Base-by-base conservation (phyloP, 1,140 invertebrate genomes). In the Pristionchus pacificus region DNA sequence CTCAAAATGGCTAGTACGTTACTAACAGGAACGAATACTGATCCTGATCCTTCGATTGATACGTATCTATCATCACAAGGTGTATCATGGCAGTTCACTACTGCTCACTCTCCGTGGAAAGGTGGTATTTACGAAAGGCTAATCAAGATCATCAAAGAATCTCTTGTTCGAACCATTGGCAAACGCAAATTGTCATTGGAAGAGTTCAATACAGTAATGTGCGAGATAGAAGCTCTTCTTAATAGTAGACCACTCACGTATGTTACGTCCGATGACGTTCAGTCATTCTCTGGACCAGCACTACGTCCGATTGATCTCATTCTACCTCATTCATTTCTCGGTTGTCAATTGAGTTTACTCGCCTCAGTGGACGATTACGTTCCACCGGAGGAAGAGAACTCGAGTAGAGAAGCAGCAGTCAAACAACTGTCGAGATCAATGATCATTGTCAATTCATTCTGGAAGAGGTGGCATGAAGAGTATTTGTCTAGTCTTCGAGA, bases 111-210 rank as follows among this genome's bases (percentile, higher is more conserved):
- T 61, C 60, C 60, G 6, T 61, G 60, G 60, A 27, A 30, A 15
- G 60, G 60, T 10, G 29, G 6, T 30, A 15, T 61, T 10, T 61
- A 30, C 25, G 60, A 61, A n/a, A 61, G 60, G n/a, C 60, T 61
- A 10, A n/a, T 61, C n/a, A n/a, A n/a, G 15, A 10, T 6, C 60
- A n/a, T 61, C 6, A 61, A 61, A 61, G 15, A 10, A n/a, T 3
- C n/a, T 10, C 15, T 61, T 3, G 15, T 15, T 27, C 6, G 15
- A n/a, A 10, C 60, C 60, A 30, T 61, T n/a, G 29, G 29, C 29
- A 27, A n/a, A 27, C 25, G 29, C 25, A 27, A 30, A 10, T n/a
- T 30, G 6, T 61, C 60, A 30, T n/a, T 61, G 25, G 60, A 30
- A 10, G 25, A 61, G n/a, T 61, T 27, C 25, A 61, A 3, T 10